Base-by-base conservation (phyloP, 2,888 invertebrate species). In the Protodeltote pygarga region DNA sequence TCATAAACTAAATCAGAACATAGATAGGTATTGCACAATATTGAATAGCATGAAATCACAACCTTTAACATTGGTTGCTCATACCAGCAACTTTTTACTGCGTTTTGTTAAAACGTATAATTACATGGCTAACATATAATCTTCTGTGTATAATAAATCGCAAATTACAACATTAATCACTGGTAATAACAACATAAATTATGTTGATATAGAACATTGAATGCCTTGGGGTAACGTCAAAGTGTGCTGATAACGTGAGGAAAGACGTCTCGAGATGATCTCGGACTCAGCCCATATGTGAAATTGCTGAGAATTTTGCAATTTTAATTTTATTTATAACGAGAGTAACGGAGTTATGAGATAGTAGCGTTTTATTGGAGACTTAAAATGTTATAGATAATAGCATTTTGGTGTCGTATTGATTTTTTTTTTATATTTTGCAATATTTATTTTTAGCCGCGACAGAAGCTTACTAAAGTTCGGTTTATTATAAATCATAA, bases 261-360 rank as follows among this genome's bases (percentile, higher is more conserved):
- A 65, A 71, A 67, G 69, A 69, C 74, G 74, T 73, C 68, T 63
- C 78, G 57, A 86, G 92, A 90, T 89, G 85, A 88, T 91, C 90
- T 89, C 75, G 66, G 51, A 53, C 75, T 71, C 80, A 81, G 85
- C 79, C 90, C 90, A 87, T 90, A 89, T 90, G 90, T 89, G 90
- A 90, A 90, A 91, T 90, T 88, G 89, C 78, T 89, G 83, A 75
- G 84, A 85, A 87, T 88, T 90, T 91, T 89, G 87, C 88, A 91
- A 92, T 92, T 92, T 92, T 89, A 91, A 91, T 90, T 92, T 91
- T 87, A 90, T 90, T 90, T 90, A 88, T 90, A 89, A 86, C 83
- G 77, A 79, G 50, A 51, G 50, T 53, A 49, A 61, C 15, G 44
- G 82, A 82, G 63, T n/a, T 35, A 60, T 32, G 40, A 70, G 73